Conservation (phyloP, 2,888 invertebrate species). For the Volucella inanis region DNA sequence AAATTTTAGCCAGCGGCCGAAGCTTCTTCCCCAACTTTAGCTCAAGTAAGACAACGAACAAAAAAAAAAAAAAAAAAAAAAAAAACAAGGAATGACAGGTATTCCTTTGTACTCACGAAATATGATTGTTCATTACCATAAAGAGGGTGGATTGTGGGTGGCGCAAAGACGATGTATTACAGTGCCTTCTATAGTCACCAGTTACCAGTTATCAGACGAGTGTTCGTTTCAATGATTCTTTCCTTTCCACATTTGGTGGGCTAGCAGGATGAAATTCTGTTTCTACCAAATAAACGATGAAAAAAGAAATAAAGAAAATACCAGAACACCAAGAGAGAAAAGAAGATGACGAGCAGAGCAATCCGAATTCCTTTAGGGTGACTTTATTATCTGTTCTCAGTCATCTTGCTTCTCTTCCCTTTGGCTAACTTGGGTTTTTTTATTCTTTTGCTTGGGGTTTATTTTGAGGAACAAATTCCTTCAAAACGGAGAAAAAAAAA, state of each 20-base stretch:
- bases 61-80: conserved; percentile 33
- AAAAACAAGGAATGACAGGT: conserved; percentile 54
- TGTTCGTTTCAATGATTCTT: conserved; percentile 60
- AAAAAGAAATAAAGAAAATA: conserved; percentile 17
- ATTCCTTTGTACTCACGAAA: conserved; percentile 73
- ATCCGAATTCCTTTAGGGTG: conserved; percentile 74
- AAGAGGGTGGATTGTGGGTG: conserved; percentile 49
- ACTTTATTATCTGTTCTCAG: conserved; percentile 73
- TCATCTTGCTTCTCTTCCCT: conserved; percentile 60
- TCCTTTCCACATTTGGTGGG: conserved; percentile 29
- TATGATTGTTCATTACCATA: conserved; percentile 75
- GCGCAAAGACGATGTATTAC: background rate
- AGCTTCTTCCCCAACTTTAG: conserved; percentile 4
- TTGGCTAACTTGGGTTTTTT: background rate
- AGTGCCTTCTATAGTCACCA: conserved; percentile 20
- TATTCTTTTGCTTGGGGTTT: conserved; percentile 22
- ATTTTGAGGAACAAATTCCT: conserved; percentile 63
- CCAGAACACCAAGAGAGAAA: conserved; percentile 16
- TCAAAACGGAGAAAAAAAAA: conserved; percentile 45
- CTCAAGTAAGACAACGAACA: background rate
- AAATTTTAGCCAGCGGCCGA: conserved; percentile 71
- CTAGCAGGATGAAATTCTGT: conserved; percentile 37
- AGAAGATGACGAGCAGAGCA: conserved; percentile 70
- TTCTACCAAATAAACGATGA: conserved; percentile 51
- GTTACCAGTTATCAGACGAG: conserved; percentile 11